Evolutionary conservation across 2,113 vertebrate species (phyloP).

Genomic region (Tautogolabrus adspersus): DNA sequence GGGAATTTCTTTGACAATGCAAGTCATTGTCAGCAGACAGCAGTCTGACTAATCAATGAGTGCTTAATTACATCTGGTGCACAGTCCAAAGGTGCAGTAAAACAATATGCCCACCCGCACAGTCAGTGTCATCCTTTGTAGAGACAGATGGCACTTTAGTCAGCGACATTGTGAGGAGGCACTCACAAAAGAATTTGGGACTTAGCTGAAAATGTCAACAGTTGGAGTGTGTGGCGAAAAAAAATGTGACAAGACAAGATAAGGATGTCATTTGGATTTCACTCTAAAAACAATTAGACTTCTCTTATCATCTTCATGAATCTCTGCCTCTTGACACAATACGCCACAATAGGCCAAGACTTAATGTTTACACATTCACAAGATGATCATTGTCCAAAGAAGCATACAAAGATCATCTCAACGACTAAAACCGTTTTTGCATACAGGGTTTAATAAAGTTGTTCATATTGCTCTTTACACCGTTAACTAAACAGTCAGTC

Average conservation of each 20-base stretch:
- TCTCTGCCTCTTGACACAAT: constrained; percentile 69
- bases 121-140: constrained; percentile 62
- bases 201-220: constrained; percentile 63
- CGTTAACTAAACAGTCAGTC: constrained; percentile 44
- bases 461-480: constrained; percentile 55
- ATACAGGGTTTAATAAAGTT: constrained; percentile 54
- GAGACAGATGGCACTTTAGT: constrained; percentile 56
- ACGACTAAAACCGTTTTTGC: constrained; percentile 68
- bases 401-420: constrained; percentile 67
- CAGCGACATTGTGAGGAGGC: constrained; percentile 54
- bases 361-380: constrained; percentile 59
- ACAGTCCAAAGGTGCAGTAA: constrained; percentile 70
- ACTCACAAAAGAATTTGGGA: constrained; percentile 61
- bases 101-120: constrained; percentile 60
- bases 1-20: constrained; percentile 70
- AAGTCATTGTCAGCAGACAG: constrained; percentile 72
- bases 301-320: constrained; percentile 65
- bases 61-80: constrained; percentile 76
- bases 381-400: constrained; percentile 51
- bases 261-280: constrained; percentile 75
- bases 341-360: constrained; percentile 52
- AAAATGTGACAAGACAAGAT: constrained; percentile 71
- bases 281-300: constrained; percentile 69
- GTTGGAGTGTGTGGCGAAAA: constrained; percentile 51
- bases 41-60: constrained; percentile 71